These are phyloP conservation scores for Zapornia atra DNA, from an alignment of 2,113 vertebrate genomes.

Conservation along the genomic window DNA sequence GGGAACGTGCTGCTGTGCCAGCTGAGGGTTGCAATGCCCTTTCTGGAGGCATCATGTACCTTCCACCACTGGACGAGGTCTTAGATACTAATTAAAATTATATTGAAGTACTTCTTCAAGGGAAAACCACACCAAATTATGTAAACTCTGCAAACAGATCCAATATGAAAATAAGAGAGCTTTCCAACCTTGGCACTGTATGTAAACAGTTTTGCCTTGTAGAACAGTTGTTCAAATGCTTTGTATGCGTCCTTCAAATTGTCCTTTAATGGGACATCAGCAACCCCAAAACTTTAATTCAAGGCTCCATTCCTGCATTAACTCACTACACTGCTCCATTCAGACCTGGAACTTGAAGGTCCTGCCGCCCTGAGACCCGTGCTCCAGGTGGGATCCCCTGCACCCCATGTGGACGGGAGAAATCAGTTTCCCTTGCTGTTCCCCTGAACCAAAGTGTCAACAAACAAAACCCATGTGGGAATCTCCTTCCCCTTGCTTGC, in stretches of 20 bases:
- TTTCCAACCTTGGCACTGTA: neutral
- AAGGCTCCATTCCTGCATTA: neutral
- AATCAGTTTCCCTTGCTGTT: neutral
- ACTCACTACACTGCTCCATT: neutral
- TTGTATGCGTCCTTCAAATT: fast-evolving
- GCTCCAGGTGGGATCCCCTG: neutral
- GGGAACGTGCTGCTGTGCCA: neutral
- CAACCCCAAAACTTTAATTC: neutral
- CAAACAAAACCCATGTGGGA: fast-evolving
- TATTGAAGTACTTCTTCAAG: neutral
- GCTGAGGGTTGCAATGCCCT: too few relatives aligned
- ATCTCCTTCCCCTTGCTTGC: neutral
- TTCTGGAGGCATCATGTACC: neutral
- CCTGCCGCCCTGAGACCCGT: fast-evolving
- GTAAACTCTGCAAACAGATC: neutral
- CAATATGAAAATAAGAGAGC: neutral
- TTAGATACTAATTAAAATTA: neutral
- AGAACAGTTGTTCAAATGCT: neutral
- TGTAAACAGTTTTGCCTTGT: fast-evolving
- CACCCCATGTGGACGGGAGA: neutral
- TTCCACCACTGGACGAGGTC: neutral
- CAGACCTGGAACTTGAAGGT: neutral
- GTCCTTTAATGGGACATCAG: neutral
- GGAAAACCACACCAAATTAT: neutral
- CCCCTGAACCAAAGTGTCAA: neutral